phyloP scores from a whole-genome alignment of 1,140 invertebrate genomes.

The Trichonephila inaurata region DNA sequence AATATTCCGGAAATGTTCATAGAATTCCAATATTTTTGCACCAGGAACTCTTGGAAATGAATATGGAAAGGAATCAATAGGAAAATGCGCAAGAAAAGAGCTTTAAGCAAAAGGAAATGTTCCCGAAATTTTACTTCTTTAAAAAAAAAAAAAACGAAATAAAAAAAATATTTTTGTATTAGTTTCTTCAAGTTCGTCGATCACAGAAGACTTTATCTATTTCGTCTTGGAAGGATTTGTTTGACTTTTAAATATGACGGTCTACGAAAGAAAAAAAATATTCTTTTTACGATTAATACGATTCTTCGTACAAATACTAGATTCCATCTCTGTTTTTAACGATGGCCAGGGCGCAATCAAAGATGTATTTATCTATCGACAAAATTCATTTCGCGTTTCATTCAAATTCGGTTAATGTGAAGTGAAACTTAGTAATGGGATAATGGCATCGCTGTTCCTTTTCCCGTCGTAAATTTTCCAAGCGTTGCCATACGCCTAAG shows the following conservation, averaged over 20 bases:
- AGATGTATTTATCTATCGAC: conserved; percentile 56
- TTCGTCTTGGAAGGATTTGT: conserved; percentile 31
- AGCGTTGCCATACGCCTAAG: conserved; percentile 18
- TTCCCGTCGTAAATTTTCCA: conserved; percentile 2
- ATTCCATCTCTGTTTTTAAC: neutral
- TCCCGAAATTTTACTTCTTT: neutral
- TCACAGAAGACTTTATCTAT: conserved; percentile 45
- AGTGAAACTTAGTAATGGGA: conserved; percentile 67
- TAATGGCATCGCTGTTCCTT: conserved; percentile 29
- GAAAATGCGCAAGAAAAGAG: conserved; percentile 9
- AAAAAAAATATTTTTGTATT: neutral
- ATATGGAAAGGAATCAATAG: conserved; percentile 67
- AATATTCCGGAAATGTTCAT: conserved; percentile 73
- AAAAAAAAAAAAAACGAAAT: too few relatives aligned
- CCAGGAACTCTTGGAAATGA: conserved; percentile 58
- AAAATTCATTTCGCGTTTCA: conserved; percentile 52
- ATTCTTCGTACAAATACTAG: neutral
- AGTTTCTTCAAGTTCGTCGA: conserved; percentile 15
- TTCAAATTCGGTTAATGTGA: conserved; percentile 63
- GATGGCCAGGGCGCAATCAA: conserved; percentile 29
- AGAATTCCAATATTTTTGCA: conserved; percentile 75
- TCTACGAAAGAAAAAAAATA: neutral
- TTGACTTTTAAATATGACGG: conserved; percentile 52
- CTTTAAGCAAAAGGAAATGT: conserved; percentile 37
- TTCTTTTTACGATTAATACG: conserved; percentile 13